A percentile compares a stretch with the other conserved stretches of the same genome.
Evolutionary conservation across 2,113 vertebrate genomes (phyloP).

Genomic region (Phaethon lepturus): DNA sequence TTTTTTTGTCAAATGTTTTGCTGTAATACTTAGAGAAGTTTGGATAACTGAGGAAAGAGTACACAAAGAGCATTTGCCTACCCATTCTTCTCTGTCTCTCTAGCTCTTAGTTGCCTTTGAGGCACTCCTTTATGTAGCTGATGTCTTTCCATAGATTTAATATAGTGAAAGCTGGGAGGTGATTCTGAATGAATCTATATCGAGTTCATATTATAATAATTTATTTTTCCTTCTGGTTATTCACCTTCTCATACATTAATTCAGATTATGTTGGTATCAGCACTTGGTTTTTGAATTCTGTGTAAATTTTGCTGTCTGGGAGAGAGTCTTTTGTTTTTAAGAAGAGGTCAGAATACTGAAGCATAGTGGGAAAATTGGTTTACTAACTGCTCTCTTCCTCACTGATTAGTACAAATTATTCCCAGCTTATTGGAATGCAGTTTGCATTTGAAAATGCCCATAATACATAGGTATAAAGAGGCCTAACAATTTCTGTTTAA

Average conservation of each 20-base stretch:
- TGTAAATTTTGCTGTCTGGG: neutral
- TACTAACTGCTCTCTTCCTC: constrained; percentile 1
- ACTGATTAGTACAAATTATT: constrained; percentile 39
- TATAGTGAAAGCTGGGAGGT: neutral
- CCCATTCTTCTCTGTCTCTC: neutral
- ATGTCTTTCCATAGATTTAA: neutral
- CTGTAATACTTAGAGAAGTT: neutral
- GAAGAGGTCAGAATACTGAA: neutral
- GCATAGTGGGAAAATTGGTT: constrained; percentile 22
- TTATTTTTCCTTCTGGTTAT: neutral
- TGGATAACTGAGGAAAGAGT: neutral
- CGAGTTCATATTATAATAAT: neutral
- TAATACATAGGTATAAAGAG: neutral
- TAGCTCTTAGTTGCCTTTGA: neutral
- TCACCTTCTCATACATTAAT: neutral
- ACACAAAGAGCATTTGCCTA: neutral
- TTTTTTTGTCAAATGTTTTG: neutral
- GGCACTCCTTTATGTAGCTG: neutral
- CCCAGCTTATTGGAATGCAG: constrained; percentile 1
- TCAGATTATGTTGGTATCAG: neutral
- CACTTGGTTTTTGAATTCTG: neutral
- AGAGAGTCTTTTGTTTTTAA: neutral
- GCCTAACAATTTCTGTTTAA: neutral
- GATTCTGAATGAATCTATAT: neutral
- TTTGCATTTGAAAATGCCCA: constrained; percentile 15